These are phyloP conservation scores for Oasisia sp. DNA, from an alignment of 2,888 invertebrate genomes.

Conservation along the genomic window DNA sequence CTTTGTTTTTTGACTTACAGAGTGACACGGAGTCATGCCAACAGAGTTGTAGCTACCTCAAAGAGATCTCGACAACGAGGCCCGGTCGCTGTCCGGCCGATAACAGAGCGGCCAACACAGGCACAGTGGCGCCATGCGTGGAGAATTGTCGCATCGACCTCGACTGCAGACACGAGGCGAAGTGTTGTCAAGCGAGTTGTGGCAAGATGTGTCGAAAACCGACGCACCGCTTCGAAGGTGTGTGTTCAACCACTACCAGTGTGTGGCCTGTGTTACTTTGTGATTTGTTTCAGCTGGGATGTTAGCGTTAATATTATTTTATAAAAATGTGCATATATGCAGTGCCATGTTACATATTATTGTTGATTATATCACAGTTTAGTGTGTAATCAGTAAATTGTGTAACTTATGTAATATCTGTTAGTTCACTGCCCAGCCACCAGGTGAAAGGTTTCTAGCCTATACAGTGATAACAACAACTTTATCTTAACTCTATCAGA, in stretches of 20 bases:
- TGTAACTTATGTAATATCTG: background rate
- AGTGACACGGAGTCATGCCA: background rate
- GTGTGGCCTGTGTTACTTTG: background rate
- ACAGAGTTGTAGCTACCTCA: conserved; percentile 12
- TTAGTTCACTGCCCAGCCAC: background rate
- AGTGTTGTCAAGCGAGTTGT: background rate
- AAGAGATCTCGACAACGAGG: background rate
- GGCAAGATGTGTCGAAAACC: background rate
- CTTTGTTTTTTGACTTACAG: no score
- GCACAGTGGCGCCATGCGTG: background rate
- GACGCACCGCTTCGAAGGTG: background rate
- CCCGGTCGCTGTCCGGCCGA: background rate
- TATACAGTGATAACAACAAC: no score
- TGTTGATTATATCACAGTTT: no score
- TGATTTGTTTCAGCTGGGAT: background rate
- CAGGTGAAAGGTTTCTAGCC: no score
- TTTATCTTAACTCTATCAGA: no score
- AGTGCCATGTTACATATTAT: no score
- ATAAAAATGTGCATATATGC: no score
- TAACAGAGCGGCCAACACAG: background rate
- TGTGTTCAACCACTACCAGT: background rate
- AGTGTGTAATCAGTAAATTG: no score
- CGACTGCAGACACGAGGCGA: background rate
- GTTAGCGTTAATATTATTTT: background rate
- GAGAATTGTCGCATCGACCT: conserved; percentile 3